Base-by-base conservation (phyloP, 2,113 vertebrate species). In the Anseranas semipalmata region DNA sequence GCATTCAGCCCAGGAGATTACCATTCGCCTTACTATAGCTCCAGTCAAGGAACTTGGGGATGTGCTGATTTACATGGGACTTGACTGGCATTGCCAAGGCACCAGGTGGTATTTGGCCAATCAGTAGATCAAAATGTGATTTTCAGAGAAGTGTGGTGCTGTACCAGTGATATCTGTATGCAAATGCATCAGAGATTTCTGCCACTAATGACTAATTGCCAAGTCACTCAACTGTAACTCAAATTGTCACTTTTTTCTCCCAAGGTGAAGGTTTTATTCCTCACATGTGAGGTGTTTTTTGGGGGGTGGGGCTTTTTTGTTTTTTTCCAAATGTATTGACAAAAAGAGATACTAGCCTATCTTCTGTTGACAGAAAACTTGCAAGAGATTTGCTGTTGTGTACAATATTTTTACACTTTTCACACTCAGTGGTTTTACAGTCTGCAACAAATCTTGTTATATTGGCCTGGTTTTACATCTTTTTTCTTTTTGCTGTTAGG, bases 11-110 rank as follows among this genome's bases (percentile, higher is more conserved):
- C 88, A 33, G 62, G 50, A 94, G 58, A 92, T 95, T 96, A 76
- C 80, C 48, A 75, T 96, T 96, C 24, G 1, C 86, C 93, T 89
- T 55, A 59, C 90, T 87, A 21, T 77, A 82, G 80, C 39, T 90
- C 84, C 62, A 95, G 85, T 96, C 89, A 95, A 93, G 84, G 56
- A 87, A 65, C 66, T 73, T 76, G 70, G 71, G 74, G 72, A 89
- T 39, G 74, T 41, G 66, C 37, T 95, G 89, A 95, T 95, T 95
- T 95, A 92, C 92, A 73, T 82, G 86, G 94, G 95, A 93, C 80
- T 77, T 80, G 37, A 39, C 90, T 62, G 86, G 73, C 86, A 85
- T 50, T 58, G 58, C 73, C 1, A 0, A 93, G 83, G 75, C 1
- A 7, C 67, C 85, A 90, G 90, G 87, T 94, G 89, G 70, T 93